A percentile compares a stretch with the other conserved stretches of the same genome.
These are phyloP conservation scores for Lathronympha strigana DNA, from an alignment of 2,888 invertebrate species.

Conservation along the genomic window DNA sequence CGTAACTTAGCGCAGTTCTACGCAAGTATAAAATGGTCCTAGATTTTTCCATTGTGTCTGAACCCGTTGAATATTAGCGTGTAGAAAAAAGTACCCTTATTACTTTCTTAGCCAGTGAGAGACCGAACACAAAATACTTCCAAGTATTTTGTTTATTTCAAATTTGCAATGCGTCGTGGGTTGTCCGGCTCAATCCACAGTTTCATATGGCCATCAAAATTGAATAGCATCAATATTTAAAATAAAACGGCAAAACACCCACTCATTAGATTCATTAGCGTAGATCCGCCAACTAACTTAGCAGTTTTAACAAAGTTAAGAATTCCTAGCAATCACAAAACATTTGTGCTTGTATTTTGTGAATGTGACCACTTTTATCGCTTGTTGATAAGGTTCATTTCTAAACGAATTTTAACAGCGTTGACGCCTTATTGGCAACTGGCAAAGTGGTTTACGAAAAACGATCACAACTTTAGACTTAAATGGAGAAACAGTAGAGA, in stretches of 20 bases:
- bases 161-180: slow-evolving; percentile 24
- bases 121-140: not conserved
- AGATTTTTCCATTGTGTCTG: too few relatives aligned
- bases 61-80: not conserved
- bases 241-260: slow-evolving; percentile 20
- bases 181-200: slow-evolving; percentile 11
- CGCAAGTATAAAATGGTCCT: too few relatives aligned
- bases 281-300: slow-evolving; percentile 22
- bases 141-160: slow-evolving; percentile 16
- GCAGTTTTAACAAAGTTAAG: not conserved
- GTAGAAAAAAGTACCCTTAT: not conserved
- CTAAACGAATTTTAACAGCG: too few relatives aligned
- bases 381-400: too few relatives aligned
- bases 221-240: slow-evolving; percentile 14
- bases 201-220: slow-evolving; percentile 5
- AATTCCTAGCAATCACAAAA: not conserved
- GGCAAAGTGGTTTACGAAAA: too few relatives aligned
- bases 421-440: too few relatives aligned
- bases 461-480: too few relatives aligned
- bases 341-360: too few relatives aligned
- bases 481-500: too few relatives aligned
- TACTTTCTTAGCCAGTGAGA: not conserved
- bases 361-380: too few relatives aligned
- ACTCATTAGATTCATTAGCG: slow-evolving; percentile 29
- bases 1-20: not conserved